Evolutionary conservation across 2,113 vertebrate species (phyloP).

Genomic region (Corythoichthys intestinalis): DNA sequence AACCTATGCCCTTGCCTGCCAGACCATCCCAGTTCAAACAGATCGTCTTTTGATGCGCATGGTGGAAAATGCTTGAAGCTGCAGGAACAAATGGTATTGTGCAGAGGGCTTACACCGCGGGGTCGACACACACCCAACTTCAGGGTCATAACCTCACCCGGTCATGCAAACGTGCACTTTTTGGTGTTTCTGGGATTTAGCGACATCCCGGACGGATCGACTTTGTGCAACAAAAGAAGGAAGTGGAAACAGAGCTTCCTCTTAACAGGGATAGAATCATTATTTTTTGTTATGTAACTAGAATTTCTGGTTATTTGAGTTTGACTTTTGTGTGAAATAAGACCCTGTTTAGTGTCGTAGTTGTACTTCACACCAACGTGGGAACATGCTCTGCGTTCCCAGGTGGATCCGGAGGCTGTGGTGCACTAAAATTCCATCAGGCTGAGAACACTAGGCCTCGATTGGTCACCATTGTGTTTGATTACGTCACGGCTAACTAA

Average conservation of each 20-base stretch:
- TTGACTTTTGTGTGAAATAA: neutral
- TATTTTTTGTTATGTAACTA: constrained; percentile 1
- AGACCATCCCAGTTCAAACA: too few species aligned
- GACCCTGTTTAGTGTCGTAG: neutral
- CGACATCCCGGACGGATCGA: constrained; percentile 24
- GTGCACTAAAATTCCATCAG: constrained; percentile 5
- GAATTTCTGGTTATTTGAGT: neutral
- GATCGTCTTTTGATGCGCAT: neutral
- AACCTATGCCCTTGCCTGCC: too few species aligned
- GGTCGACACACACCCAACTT: constrained; percentile 34
- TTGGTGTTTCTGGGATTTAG: constrained; percentile 27
- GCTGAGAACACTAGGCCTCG: neutral
- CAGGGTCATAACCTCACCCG: constrained; percentile 17
- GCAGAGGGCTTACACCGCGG: constrained; percentile 32
- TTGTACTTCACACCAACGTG: neutral
- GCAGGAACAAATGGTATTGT: constrained; percentile 60
- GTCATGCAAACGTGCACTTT: constrained; percentile 32
- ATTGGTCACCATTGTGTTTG: constrained; percentile 5
- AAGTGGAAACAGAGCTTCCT: constrained; percentile 39
- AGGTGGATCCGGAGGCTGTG: neutral
- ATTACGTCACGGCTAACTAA: constrained; percentile 2
- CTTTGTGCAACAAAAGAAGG: constrained; percentile 52
- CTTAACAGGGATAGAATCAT: neutral
- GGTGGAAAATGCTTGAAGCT: constrained; percentile 64
- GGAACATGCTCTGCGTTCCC: neutral